phyloP scores from a whole-genome alignment of 2,888 invertebrate species.

The Cataglyphis livida region DNA sequence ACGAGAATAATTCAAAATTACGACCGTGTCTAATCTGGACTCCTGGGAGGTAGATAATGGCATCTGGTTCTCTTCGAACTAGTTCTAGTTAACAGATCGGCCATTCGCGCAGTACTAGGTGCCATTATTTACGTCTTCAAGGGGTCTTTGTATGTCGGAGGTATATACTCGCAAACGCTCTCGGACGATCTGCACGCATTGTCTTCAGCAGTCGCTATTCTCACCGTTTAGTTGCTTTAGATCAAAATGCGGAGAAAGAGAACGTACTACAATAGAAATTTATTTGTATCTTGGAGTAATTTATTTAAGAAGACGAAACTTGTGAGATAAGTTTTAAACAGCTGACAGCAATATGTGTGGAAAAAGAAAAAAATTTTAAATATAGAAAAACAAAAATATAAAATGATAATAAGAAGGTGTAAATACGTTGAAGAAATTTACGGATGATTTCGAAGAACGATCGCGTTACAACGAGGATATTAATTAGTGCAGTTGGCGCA shows the following conservation, averaged over 20 bases:
- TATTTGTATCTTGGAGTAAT: neutral
- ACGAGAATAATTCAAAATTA: slow-evolving; percentile 42
- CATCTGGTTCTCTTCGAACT: slow-evolving; percentile 45
- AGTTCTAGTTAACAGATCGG: slow-evolving; percentile 38
- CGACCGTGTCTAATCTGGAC: slow-evolving; percentile 31
- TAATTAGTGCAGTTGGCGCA: slow-evolving; percentile 14
- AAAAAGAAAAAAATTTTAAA: slow-evolving; percentile 21
- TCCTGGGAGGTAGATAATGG: slow-evolving; percentile 40
- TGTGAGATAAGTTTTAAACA: neutral
- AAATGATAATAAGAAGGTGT: slow-evolving; percentile 59
- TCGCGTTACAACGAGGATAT: neutral
- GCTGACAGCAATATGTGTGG: neutral
- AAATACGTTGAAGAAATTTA: slow-evolving; percentile 10
- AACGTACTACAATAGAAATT: neutral
- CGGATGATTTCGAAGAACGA: neutral
- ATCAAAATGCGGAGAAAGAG: neutral
- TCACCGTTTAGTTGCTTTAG: slow-evolving; percentile 5
- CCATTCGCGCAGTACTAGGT: neutral
- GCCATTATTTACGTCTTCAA: slow-evolving; percentile 41
- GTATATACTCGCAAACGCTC: neutral
- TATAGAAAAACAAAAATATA: slow-evolving; percentile 37
- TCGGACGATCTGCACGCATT: slow-evolving; percentile 23
- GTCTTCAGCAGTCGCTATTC: slow-evolving; percentile 15
- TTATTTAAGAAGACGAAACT: neutral
- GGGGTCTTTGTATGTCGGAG: slow-evolving; percentile 31